Base-by-base conservation (phyloP, 2,888 invertebrate genomes). In the Dynastes hyllus region DNA sequence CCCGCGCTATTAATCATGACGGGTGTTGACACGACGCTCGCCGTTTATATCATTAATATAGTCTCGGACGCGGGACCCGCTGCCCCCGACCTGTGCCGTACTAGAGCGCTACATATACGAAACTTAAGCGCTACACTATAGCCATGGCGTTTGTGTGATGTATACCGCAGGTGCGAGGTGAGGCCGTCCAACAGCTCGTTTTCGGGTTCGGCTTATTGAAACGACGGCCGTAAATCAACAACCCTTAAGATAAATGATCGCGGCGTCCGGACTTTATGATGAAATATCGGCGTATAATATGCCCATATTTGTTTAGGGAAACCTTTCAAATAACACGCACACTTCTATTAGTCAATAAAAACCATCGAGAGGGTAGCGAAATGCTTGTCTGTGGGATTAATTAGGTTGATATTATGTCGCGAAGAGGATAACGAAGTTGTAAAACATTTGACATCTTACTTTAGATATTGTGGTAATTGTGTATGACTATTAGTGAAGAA, bases 241-340 rank as follows among this genome's bases (percentile, higher is more conserved):
- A 58, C 55, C 55, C 55, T 58, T 58, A 58, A 58, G 9, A 58
- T 58, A 22, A 58, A 58, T 58, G 55, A 58, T 58, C 22, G 55
- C 16, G 11, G 11, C 11, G 45, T 45, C 45, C 45, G 45, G 45
- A 45, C 45, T 45, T 45, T 45, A 45, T 45, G 45, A 45, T 45
- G 45, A 45, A 45, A 45, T 45, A 45, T 45, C 45, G 45, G 11
- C 45, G 45, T 45, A 45, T 45, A 45, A 45, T 45, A 45, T 45
- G 45, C 45, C 11, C 45, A 45, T 45, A 11, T 45, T 45, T 45
- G 11, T 8, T 45, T 45, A 45, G 45, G 45, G 45, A 45, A 45
- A 45, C 45, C 45, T 45, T 45, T 11, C 45, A 45, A 45, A 45
- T 45, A 45, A 45, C 45, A 8, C 45, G 45, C 45, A 45, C 45